Evolutionary conservation across 2,888 invertebrate genomes (phyloP).

Genomic region (Ethmia dodecea): DNA sequence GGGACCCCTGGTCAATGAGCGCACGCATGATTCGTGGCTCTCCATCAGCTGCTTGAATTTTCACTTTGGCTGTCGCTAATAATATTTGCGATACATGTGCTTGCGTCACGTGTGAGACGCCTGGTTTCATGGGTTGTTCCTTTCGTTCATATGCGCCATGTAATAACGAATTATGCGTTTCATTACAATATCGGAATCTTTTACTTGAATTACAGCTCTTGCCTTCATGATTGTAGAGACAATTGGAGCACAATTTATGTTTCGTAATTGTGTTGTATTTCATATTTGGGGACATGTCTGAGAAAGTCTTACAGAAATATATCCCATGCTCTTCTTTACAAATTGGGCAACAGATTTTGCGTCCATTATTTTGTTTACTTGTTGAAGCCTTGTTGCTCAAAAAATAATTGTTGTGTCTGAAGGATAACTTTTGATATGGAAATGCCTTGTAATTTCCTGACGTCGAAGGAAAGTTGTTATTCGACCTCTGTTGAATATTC

Average conservation of each 20-base stretch:
- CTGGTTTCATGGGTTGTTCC: neutral
- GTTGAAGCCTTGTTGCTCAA: too few relatives aligned
- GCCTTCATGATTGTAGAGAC: slow-evolving; percentile 16
- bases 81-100: slow-evolving; percentile 6
- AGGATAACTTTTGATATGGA: neutral
- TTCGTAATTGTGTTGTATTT: slow-evolving; percentile 7
- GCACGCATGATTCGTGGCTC: slow-evolving; percentile 6
- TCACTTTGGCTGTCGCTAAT: slow-evolving; percentile 12
- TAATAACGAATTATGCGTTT: slow-evolving; percentile 12
- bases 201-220: slow-evolving; percentile 14
- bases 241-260: slow-evolving; percentile 17
- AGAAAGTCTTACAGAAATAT: slow-evolving; percentile 9
- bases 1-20: slow-evolving; percentile 15
- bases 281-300: neutral
- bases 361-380: too few relatives aligned
- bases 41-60: slow-evolving; percentile 8
- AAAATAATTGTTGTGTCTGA: neutral
- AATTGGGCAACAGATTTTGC: neutral
- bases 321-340: slow-evolving; percentile 7
- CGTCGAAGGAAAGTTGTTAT: neutral
- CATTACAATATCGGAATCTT: slow-evolving; percentile 12
- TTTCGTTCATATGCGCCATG: slow-evolving; percentile 8
- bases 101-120: neutral
- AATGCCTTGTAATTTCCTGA: neutral
- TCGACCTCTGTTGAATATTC: neutral